These are phyloP conservation scores for Margaritifera margaritifera DNA, from an alignment of 2,888 invertebrate species.

Conservation along the genomic window DNA sequence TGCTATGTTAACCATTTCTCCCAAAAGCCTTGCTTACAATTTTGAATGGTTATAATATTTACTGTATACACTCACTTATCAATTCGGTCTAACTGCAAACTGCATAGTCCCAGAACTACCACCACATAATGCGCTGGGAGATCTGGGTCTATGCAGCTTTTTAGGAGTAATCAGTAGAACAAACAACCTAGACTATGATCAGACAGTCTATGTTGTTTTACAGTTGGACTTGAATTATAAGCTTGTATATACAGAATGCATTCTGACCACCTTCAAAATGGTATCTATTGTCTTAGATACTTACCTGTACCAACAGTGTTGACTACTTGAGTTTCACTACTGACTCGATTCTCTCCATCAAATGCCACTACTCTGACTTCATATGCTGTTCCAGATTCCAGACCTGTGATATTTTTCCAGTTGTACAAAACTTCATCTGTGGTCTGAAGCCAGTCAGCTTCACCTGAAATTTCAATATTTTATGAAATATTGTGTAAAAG, in stretches of 20 bases:
- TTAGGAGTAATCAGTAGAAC: too few species aligned
- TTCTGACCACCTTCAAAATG: not conserved
- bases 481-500: not conserved
- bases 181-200: too few species aligned
- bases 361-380: slow-evolving; percentile 94
- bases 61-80: too few species aligned
- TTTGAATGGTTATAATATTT: too few species aligned
- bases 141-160: too few species aligned
- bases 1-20: too few species aligned
- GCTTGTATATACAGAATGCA: not conserved
- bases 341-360: slow-evolving; percentile 78
- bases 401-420: slow-evolving; percentile 79
- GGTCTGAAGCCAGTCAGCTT: slow-evolving; percentile 81
- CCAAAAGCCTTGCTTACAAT: too few species aligned
- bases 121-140: too few species aligned
- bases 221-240: too few species aligned
- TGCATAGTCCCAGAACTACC: too few species aligned
- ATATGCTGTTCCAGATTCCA: slow-evolving; percentile 89
- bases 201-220: too few species aligned
- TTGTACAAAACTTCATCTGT: slow-evolving; percentile 74
- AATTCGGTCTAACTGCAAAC: too few species aligned
- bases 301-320: slow-evolving; percentile 59
- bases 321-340: slow-evolving; percentile 50
- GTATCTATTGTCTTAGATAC: slow-evolving; percentile 8
- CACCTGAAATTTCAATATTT: slow-evolving; percentile 76